Evolutionary conservation across 2,113 vertebrate species (phyloP).

Genomic region (Eptesicus fuscus): DNA sequence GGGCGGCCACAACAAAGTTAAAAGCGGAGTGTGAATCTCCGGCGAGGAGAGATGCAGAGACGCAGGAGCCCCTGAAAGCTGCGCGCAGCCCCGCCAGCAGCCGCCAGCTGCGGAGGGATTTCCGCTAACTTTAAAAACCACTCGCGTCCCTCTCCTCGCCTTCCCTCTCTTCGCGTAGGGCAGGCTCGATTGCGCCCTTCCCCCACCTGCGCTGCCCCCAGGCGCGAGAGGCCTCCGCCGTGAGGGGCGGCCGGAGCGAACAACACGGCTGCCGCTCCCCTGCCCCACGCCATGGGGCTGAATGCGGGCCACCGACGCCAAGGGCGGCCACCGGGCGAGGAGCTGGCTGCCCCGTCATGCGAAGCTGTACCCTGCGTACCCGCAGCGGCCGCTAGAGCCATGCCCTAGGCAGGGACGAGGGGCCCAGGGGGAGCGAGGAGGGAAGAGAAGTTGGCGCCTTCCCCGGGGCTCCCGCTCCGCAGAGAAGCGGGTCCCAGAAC

Average conservation of each 20-base stretch:
- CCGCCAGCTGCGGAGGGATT: conserved; percentile 66
- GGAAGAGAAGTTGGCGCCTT: conserved; percentile 60
- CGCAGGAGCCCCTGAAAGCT: not conserved
- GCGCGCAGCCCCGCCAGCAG: conserved; percentile 27
- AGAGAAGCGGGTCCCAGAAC: conserved; percentile 36
- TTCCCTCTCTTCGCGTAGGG: not conserved
- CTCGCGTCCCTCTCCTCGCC: not conserved
- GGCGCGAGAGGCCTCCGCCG: not conserved
- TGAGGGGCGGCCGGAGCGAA: not conserved
- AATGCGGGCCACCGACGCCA: not conserved
- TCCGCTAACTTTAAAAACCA: conserved; percentile 63
- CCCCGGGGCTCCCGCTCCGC: conserved; percentile 32
- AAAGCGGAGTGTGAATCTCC: not conserved
- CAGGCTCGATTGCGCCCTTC: not conserved
- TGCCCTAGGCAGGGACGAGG: not conserved
- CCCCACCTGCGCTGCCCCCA: not conserved
- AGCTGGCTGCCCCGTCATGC: not conserved
- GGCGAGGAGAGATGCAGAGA: not conserved
- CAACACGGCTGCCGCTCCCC: not conserved
- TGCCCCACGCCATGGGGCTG: not conserved
- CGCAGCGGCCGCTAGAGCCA: not conserved
- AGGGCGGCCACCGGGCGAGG: not conserved
- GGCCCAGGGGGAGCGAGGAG: not conserved
- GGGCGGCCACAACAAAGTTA: conserved; percentile 55
- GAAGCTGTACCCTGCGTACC: not conserved